Base-by-base conservation (phyloP, 2,113 vertebrate genomes). In the Ariopsis seemanni region DNA sequence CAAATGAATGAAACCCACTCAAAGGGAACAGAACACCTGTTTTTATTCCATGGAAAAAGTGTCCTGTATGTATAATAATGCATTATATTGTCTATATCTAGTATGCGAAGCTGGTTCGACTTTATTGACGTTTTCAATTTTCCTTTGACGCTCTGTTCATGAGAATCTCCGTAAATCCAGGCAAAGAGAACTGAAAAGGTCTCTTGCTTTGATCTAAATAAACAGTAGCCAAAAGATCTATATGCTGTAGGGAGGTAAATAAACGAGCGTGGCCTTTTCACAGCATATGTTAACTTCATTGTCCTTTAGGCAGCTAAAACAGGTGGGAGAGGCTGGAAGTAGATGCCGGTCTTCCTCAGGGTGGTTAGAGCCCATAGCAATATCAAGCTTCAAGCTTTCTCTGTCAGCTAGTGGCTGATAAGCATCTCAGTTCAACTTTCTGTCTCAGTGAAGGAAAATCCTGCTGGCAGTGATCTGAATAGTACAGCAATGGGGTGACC, bases 371-470 rank as follows among this genome's bases (percentile, higher is more conserved):
- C 55, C 67, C 79, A 74, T 10, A 87, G 79, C 86, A 80, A 60
- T 57, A 90, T 84, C 84, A 83, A 72, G 85, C 78, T 58, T 78
- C 72, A 63, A 42, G 67, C 82, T 55, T 71, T 15, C 17, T 85
- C 71, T 78, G 79, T 63, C 84, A 52, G 80, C 50, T 48, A 34
- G 80, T 80, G 84, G 62, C n/a, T 83, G 52, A 90, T 88, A 86
- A 86, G 67, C 84, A 80, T 88, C 72, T 86, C 80, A 50, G 86
- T 58, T 88, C 84, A 60, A 34, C 86, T 82, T 82, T 72, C 67
- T 87, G 22, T 57, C 75, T 80, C 22, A 7, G 83, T 15, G 48
- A 55, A 30, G 20, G 50, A 74, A 74, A 82, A 60, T 74, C 86
- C 42, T 15, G 22, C 65, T 81, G 65, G 30, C 63, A 74, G 30